phyloP scores from a whole-genome alignment of 2,888 invertebrate species.

The Amblyteles armatorius region DNA sequence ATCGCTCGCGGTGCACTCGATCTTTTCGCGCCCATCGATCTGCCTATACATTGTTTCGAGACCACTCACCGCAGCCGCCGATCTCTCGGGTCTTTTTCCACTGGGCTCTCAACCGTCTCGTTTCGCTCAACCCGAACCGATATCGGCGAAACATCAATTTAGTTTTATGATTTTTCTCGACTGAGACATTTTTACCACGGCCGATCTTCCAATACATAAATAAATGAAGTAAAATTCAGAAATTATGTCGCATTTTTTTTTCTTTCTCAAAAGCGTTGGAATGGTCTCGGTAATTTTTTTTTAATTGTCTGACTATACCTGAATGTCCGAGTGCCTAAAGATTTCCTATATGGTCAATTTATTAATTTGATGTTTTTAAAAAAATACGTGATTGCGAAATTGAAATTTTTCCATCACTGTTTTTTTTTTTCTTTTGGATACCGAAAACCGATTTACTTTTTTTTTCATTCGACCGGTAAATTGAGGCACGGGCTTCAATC shows the following conservation, averaged over 20 bases:
- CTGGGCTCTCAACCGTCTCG: background rate
- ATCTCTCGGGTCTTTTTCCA: background rate
- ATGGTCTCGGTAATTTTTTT: background rate
- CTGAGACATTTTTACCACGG: no score
- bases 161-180: background rate
- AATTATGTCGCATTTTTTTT: background rate
- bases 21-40: conserved; percentile 56
- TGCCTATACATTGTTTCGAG: background rate
- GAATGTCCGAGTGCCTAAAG: background rate
- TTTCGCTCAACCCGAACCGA: background rate
- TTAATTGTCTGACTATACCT: background rate
- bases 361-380: background rate
- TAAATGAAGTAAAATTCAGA: background rate
- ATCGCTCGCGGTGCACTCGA: conserved; percentile 17
- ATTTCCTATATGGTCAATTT: background rate
- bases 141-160: background rate
- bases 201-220: background rate
- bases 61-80: background rate
- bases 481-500: conserved; percentile 29
- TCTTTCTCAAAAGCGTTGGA: no score
- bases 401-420: background rate
- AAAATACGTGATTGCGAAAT: background rate
- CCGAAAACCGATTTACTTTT: background rate
- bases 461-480: background rate
- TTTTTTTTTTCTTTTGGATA: background rate